A percentile compares a stretch with the other conserved stretches of the same genome.
Evolutionary conservation across 2,888 invertebrate species (phyloP).

Genomic region (Agrochola lota): DNA sequence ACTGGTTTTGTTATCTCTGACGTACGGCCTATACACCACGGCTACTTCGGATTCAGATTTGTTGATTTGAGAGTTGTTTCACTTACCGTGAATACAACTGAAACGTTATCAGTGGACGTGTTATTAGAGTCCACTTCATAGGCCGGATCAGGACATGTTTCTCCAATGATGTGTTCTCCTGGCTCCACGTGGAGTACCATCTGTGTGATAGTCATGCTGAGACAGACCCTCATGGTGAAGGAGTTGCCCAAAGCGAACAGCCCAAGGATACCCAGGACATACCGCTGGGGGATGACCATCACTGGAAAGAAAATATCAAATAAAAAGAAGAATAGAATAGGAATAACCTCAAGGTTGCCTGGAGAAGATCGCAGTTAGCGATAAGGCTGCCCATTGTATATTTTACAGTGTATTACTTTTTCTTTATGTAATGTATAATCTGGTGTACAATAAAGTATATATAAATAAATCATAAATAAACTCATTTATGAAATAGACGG

Average conservation of each 20-base stretch:
- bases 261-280: constrained; percentile 93
- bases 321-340: not conserved
- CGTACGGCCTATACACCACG: no score
- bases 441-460: no score
- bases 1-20: not conserved
- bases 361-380: no score
- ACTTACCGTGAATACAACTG: constrained; percentile 68
- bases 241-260: constrained; percentile 93
- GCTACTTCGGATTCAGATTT: not conserved
- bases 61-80: not conserved
- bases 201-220: constrained; percentile 93
- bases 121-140: constrained; percentile 44
- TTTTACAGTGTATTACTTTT: no score
- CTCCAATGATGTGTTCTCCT: constrained; percentile 84
- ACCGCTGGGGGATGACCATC: constrained; percentile 92
- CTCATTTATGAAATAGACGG: not conserved
- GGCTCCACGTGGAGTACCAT: constrained; percentile 88
- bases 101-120: constrained; percentile 55
- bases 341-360: no score
- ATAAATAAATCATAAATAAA: not conserved
- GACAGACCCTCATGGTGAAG: constrained; percentile 93
- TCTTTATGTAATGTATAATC: no score
- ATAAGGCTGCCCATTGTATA: no score
- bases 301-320: constrained; percentile 80
- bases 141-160: constrained; percentile 86